Evolutionary conservation across 1,140 invertebrate species (phyloP).

Genomic region (Argopecten irradians): DNA sequence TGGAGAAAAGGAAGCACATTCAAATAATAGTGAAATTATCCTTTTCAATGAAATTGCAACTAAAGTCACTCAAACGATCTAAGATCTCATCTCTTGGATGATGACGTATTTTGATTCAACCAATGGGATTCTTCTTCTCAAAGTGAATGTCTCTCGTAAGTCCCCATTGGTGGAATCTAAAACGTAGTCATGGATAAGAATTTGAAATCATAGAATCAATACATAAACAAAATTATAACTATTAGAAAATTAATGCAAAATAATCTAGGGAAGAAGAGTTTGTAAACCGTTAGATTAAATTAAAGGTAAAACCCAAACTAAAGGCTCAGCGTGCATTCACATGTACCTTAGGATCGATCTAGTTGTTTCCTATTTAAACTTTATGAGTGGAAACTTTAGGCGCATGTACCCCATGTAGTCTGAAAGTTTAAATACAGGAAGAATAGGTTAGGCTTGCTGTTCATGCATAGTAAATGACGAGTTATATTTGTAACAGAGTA

Average conservation of each 20-base stretch:
- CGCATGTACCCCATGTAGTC: slow-evolving; percentile 7
- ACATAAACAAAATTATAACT: not conserved
- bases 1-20: not conserved
- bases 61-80: not conserved
- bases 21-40: not conserved
- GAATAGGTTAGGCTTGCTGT: not conserved
- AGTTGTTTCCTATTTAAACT: slow-evolving; percentile 23
- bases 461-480: not conserved
- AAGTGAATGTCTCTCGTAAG: not conserved
- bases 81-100: slow-evolving; percentile 7
- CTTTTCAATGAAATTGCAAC: not conserved
- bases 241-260: slow-evolving; percentile 23
- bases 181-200: not conserved
- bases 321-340: not conserved
- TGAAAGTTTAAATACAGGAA: slow-evolving; percentile 18
- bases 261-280: slow-evolving; percentile 22
- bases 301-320: not conserved
- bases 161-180: not conserved
- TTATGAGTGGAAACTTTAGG: not conserved
- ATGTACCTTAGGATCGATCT: slow-evolving; percentile 7
- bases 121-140: not conserved
- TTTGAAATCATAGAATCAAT: not conserved
- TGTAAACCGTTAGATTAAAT: not conserved
- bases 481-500: not conserved
- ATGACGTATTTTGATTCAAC: not conserved